Percentiles rank a stretch among this genome's conserved stretches.
These are phyloP conservation scores for Hoplostethus mediterraneus DNA, from an alignment of 2,797 vertebrate genomes.

Conservation along the genomic window DNA sequence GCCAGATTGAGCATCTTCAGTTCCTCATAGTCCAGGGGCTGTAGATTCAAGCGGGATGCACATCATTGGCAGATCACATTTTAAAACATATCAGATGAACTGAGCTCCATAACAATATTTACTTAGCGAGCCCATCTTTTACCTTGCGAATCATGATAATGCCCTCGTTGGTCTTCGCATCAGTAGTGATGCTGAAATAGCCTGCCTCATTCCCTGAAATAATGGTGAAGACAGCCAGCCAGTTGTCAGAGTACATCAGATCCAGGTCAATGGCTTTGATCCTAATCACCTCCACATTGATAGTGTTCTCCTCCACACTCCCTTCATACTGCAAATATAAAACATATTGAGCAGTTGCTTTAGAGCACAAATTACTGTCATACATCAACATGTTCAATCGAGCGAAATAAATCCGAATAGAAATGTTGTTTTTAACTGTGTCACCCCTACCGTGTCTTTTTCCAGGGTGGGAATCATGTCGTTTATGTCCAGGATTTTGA, in stretches of 20 bases:
- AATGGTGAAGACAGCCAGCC: slow-evolving; percentile 89
- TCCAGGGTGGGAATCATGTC: slow-evolving; percentile 91
- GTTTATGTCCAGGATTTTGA: slow-evolving; percentile 92
- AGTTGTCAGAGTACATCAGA: slow-evolving; percentile 88
- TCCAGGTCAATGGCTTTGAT: slow-evolving; percentile 90
- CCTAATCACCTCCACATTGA: slow-evolving; percentile 86
- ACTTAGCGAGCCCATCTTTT: slow-evolving; percentile 32
- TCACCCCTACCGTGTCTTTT: slow-evolving; percentile 68
- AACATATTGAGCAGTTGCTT: not conserved
- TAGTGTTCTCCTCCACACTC: slow-evolving; percentile 88
- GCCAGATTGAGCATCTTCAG: slow-evolving; percentile 83
- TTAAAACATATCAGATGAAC: not conserved
- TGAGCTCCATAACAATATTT: not conserved
- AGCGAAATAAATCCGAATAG: not conserved
- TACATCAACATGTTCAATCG: not conserved
- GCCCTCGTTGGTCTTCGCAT: slow-evolving; percentile 91
- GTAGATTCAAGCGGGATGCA: slow-evolving; percentile 8
- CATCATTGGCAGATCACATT: not conserved
- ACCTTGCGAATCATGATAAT: slow-evolving; percentile 91
- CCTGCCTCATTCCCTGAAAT: slow-evolving; percentile 92
- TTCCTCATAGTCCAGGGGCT: slow-evolving; percentile 92
- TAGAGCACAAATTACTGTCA: not conserved
- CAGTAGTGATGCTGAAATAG: slow-evolving; percentile 90
- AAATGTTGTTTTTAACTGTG: not conserved
- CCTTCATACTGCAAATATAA: slow-evolving; percentile 86